Evolutionary conservation across 2,888 invertebrate genomes (phyloP).

Genomic region (Ariolimax columbianus): DNA sequence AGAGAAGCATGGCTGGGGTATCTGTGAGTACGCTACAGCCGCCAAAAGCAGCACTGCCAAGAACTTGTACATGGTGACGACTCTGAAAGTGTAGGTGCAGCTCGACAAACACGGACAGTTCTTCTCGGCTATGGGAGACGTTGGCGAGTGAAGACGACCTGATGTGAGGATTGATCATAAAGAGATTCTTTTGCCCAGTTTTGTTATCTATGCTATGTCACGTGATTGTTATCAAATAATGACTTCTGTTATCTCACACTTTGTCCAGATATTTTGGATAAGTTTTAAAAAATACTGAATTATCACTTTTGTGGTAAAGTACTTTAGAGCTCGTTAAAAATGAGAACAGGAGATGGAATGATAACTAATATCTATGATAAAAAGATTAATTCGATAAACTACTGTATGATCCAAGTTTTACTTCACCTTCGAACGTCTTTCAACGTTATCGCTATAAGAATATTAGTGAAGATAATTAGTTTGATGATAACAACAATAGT

Average conservation of each 20-base stretch:
- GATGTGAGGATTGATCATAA: background rate
- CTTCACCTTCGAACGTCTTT: too few relatives aligned
- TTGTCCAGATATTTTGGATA: background rate
- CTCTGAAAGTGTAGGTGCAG: background rate
- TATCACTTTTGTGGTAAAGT: background rate
- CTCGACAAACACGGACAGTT: constrained; percentile 16
- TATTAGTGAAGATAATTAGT: background rate
- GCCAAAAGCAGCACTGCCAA: constrained; percentile 21
- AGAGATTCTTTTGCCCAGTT: constrained; percentile 8
- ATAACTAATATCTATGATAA: background rate
- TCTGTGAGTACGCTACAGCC: constrained; percentile 24
- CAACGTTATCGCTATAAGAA: background rate
- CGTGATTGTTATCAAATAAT: background rate
- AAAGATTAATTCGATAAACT: background rate
- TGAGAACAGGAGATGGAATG: background rate
- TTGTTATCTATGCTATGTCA: constrained; percentile 7
- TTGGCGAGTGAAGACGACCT: background rate
- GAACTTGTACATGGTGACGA: constrained; percentile 30
- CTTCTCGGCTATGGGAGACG: background rate
- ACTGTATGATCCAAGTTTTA: background rate
- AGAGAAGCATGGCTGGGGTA: constrained; percentile 40
- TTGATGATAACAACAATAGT: background rate
- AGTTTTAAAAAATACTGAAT: background rate
- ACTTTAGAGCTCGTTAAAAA: background rate
- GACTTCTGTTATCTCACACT: background rate